A percentile compares a stretch with the other conserved stretches of the same genome.
These are phyloP conservation scores for Dromaius novaehollandiae DNA, from an alignment of 2,113 vertebrate species.

Conservation along the genomic window DNA sequence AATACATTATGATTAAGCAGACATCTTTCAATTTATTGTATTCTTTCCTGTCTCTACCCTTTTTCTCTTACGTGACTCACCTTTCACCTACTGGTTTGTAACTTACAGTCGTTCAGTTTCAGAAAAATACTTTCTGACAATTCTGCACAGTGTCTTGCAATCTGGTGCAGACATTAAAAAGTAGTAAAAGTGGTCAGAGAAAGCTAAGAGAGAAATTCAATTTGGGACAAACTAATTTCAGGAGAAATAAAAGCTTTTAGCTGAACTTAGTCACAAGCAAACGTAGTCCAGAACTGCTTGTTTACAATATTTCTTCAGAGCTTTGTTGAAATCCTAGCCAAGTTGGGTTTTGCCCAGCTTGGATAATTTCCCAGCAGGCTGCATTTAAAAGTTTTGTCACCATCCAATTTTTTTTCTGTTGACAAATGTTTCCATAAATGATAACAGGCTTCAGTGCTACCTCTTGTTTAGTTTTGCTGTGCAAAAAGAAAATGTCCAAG, in stretches of 20 bases:
- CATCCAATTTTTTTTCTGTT: constrained; percentile 48
- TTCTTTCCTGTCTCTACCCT: background rate
- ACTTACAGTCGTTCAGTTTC: background rate
- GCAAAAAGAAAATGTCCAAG: constrained; percentile 9
- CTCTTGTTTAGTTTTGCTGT: constrained; percentile 53
- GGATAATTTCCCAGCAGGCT: constrained; percentile 65
- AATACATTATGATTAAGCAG: background rate
- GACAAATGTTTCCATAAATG: constrained; percentile 73
- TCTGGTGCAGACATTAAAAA: background rate
- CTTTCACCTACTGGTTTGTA: background rate
- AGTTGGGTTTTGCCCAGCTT: constrained; percentile 54
- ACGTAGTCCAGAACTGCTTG: constrained; percentile 2
- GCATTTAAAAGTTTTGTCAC: constrained; percentile 60
- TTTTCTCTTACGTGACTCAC: background rate
- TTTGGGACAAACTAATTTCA: background rate
- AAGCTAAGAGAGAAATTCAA: background rate
- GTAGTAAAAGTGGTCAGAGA: background rate
- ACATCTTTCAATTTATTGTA: background rate
- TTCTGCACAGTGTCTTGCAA: background rate
- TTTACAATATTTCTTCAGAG: constrained; percentile 5
- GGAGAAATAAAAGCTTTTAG: background rate
- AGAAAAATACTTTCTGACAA: background rate
- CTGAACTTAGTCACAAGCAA: constrained; percentile 7
- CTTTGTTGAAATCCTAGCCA: constrained; percentile 49
- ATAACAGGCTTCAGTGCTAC: constrained; percentile 62